Evolutionary conservation across 2,888 invertebrate genomes (phyloP), one percentile per base, ranked within the genome.

Genomic region (Serripes groenlandicus): DNA sequence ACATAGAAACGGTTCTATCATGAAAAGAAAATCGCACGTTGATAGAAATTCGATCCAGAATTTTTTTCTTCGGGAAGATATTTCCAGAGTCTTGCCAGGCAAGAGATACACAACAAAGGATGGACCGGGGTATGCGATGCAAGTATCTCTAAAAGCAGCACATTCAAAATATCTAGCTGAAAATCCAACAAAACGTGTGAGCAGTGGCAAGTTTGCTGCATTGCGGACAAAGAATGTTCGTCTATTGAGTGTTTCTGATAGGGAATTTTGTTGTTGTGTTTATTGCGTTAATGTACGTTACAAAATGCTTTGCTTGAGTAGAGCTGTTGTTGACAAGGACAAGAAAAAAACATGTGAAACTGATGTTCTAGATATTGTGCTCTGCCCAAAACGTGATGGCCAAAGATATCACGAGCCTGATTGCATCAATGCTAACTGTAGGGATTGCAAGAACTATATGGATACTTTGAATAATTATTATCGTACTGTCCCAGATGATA

Each of bases 281-380:
- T 78, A 82, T 49, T 78, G 81, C 35, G 37, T 71, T 21, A 82
- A 78, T 71, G 71, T 78, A n/a, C 34, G 75, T 9, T 78, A 71
- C 58, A 82, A 82, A 75, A 37, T 82, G 42, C 64, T 75, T 60
- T 42, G 34, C 21, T 56, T 75, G 54, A 75, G 66, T 34, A 74
- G 71, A 60, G 74, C 74, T 21, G 23, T 71, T 9, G 49, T 28
- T 68, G 58, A 75, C 52, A 30, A 30, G n/a, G 60, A 66, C 37
- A 72, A 72, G 42, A 81, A 76, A 66, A 80, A 80, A 37, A 75
- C 75, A 52, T 52, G 64, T 80, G 76, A 81, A 81, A 72, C 34
- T 66, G 81, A 81, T 72, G n/a, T 81, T 58, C 32, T 71, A 54
- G 68, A 70, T 66, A 82, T 74, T 56, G 30, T 78, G 54, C 71